Evolutionary conservation across 2,113 vertebrate genomes (phyloP).

Genomic region (Cervus canadensis): DNA sequence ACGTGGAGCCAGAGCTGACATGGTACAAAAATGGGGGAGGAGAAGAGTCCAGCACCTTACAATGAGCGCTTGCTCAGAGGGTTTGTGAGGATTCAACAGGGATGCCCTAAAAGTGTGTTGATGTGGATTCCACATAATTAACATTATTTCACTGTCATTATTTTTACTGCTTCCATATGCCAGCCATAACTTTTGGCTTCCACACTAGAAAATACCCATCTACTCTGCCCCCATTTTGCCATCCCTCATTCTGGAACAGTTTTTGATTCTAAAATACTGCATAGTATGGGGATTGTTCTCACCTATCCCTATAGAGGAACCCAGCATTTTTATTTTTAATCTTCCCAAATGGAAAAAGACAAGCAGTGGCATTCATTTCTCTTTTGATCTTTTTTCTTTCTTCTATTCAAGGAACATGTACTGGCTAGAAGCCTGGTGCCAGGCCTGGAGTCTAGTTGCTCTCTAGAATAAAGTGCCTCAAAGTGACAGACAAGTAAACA

Average conservation of each 20-base stretch:
- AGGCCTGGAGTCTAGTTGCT: neutral
- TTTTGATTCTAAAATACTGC: neutral
- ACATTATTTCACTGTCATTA: neutral
- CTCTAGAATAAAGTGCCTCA: neutral
- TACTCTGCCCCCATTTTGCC: neutral
- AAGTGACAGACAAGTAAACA: neutral
- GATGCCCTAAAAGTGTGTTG: no score
- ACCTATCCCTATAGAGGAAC: neutral
- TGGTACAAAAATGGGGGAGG: neutral
- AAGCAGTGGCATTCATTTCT: neutral
- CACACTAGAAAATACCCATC: neutral
- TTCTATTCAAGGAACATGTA: neutral
- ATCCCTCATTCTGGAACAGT: neutral
- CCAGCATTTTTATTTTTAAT: neutral
- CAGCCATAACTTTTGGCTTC: neutral
- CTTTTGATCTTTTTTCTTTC: neutral
- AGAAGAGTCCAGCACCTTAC: neutral
- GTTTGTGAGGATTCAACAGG: neutral
- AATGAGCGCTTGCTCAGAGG: neutral
- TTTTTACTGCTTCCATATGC: neutral
- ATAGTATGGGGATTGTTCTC: neutral
- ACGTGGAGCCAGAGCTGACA: neutral
- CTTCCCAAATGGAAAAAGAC: neutral
- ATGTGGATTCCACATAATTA: neutral
- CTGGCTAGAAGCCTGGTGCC: neutral